phyloP scores from a whole-genome alignment of 2,113 vertebrate genomes.

The Ptilonorhynchus violaceus region DNA sequence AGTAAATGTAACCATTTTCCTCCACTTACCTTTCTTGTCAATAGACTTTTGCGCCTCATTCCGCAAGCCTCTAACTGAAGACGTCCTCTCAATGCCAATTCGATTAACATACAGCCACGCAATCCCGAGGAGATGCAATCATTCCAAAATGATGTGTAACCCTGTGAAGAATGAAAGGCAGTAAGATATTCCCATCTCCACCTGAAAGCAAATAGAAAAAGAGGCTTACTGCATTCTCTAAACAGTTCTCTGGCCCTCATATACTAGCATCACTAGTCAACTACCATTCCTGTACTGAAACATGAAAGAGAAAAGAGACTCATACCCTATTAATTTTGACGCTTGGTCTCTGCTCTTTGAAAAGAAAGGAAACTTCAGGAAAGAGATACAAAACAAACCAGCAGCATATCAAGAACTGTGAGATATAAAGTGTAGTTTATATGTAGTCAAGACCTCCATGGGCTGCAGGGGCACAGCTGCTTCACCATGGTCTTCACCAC shows the following conservation, averaged over 20 bases:
- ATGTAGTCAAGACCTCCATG: not conserved
- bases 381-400: not conserved
- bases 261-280: not conserved
- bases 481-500: not conserved
- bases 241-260: not conserved
- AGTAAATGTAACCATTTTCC: not conserved
- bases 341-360: not conserved
- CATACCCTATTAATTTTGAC: not conserved
- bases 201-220: not conserved
- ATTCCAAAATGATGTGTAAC: constrained; percentile 96
- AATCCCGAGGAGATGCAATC: constrained; percentile 94
- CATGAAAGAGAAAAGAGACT: not conserved
- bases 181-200: constrained; percentile 1
- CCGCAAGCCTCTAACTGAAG: constrained; percentile 88
- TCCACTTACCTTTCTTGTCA: constrained; percentile 87
- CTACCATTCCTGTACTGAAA: not conserved
- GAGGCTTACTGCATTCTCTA: not conserved
- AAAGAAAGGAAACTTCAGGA: not conserved
- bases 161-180: constrained; percentile 69
- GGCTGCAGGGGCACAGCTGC: not conserved
- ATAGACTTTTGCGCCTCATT: constrained; percentile 90
- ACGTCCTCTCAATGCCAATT: constrained; percentile 86
- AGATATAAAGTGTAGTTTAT: not conserved
- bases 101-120: constrained; percentile 94
- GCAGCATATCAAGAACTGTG: not conserved